These are phyloP conservation scores for Sebastes taczanowskii DNA, from an alignment of 2,797 vertebrate genomes.

Conservation along the genomic window DNA sequence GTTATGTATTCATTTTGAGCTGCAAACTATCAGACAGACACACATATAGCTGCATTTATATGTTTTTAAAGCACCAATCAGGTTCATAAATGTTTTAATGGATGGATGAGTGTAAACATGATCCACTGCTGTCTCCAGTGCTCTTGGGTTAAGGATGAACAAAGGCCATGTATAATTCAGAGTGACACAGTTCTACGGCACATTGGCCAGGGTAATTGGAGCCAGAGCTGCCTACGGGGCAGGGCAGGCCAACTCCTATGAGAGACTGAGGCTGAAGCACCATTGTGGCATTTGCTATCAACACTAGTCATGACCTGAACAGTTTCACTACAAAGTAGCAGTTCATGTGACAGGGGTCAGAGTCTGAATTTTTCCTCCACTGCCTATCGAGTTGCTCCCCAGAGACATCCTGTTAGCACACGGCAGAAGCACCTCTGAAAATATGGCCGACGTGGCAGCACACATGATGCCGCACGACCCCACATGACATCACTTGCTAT, in stretches of 20 bases:
- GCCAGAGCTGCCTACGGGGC: conserved; percentile 67
- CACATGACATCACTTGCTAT: conserved; percentile 28
- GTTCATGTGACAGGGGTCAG: conserved; percentile 67
- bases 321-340: conserved; percentile 61
- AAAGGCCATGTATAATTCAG: conserved; percentile 85
- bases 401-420: conserved; percentile 42
- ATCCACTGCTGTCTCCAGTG: conserved; percentile 81
- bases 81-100: conserved; percentile 76
- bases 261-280: conserved; percentile 33
- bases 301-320: conserved; percentile 56
- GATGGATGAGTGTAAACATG: conserved; percentile 81
- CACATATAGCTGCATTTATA: neutral
- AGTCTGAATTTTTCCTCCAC: conserved; percentile 68
- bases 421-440: conserved; percentile 40
- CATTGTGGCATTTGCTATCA: conserved; percentile 51
- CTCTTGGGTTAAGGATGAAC: conserved; percentile 84
- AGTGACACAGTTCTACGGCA: conserved; percentile 74
- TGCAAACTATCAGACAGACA: neutral
- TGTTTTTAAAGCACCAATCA: conserved; percentile 56
- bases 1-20: neutral
- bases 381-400: conserved; percentile 61
- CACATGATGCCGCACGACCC: neutral
- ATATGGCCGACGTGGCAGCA: conserved; percentile 21
- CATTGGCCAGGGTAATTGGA: conserved; percentile 74
- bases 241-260: conserved; percentile 52